Evolutionary conservation across 92 coral and sea anemone genomes (phyloP).

Genomic region (Umimayanthus chanpuru): DNA sequence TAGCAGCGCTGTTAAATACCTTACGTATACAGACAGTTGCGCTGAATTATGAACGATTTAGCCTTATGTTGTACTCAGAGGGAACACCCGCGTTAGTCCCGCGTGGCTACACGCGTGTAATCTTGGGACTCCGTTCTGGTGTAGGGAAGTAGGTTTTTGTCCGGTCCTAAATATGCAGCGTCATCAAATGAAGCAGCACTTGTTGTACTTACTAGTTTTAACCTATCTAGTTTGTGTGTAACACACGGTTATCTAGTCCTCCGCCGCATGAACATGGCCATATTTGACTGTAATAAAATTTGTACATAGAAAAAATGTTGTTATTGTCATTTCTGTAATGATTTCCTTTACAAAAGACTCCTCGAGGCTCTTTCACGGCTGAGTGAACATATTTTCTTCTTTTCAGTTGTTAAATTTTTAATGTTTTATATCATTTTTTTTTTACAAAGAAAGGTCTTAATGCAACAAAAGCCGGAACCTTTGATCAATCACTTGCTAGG

Average conservation of each 20-base stretch:
- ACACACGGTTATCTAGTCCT: constrained; percentile 78
- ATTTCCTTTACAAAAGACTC: background rate
- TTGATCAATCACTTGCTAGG: no score
- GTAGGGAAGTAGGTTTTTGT: constrained; percentile 38
- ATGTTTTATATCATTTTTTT: no score
- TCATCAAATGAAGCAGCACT: constrained; percentile 35
- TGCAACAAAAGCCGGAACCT: no score
- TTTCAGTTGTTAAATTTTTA: no score
- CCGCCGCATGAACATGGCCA: constrained; percentile 83
- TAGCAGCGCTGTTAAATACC: constrained; percentile 7
- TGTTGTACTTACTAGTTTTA: constrained; percentile 65
- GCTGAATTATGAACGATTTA: constrained; percentile 37
- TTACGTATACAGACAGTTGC: constrained; percentile 33
- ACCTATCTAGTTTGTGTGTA: constrained; percentile 72
- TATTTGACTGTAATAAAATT: constrained; percentile 87
- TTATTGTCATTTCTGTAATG: background rate
- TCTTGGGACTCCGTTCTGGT: constrained; percentile 38
- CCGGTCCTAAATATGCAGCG: constrained; percentile 35
- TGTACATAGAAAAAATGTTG: constrained; percentile 65
- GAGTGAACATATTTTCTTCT: no score
- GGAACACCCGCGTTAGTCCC: constrained; percentile 25
- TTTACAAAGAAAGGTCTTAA: no score
- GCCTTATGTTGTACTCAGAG: constrained; percentile 28
- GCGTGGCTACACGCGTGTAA: constrained; percentile 32
- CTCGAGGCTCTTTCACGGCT: background rate